A percentile compares a stretch with the other conserved stretches of the same genome.
Conservation (phyloP, 2,888 invertebrate species). For the Ecliptopera silaceata region DNA sequence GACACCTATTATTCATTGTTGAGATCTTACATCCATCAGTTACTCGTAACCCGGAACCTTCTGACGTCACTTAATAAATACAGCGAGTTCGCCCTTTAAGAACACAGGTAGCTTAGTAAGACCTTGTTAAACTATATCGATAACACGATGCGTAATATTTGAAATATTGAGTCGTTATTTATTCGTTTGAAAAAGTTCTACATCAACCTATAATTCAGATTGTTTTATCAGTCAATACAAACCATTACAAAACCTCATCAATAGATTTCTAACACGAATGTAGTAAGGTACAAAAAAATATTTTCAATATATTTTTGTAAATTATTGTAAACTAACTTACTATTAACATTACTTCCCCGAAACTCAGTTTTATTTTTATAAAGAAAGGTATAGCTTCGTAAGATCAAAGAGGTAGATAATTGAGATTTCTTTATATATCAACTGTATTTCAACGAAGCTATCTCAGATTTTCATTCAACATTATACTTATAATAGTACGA, state of each 20-base stretch:
- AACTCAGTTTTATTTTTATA: not conserved
- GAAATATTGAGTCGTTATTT: no score
- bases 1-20: constrained; percentile 73
- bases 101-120: no score
- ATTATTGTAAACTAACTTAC: not conserved
- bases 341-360: not conserved
- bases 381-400: not conserved
- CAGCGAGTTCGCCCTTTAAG: not conserved
- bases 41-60: constrained; percentile 14
- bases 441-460: not conserved
- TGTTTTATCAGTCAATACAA: no score
- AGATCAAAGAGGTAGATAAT: constrained; percentile 9
- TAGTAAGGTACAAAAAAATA: no score
- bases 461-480: not conserved
- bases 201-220: no score
- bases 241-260: no score
- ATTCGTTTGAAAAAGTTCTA: no score
- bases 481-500: not conserved
- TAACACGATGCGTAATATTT: no score
- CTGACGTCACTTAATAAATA: not conserved
- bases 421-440: not conserved
- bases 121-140: no score
- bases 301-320: not conserved
- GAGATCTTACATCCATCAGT: constrained; percentile 61
- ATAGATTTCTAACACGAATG: no score